These are phyloP conservation scores for Riparia riparia DNA, from an alignment of 2,113 vertebrate species.

Conservation along the genomic window DNA sequence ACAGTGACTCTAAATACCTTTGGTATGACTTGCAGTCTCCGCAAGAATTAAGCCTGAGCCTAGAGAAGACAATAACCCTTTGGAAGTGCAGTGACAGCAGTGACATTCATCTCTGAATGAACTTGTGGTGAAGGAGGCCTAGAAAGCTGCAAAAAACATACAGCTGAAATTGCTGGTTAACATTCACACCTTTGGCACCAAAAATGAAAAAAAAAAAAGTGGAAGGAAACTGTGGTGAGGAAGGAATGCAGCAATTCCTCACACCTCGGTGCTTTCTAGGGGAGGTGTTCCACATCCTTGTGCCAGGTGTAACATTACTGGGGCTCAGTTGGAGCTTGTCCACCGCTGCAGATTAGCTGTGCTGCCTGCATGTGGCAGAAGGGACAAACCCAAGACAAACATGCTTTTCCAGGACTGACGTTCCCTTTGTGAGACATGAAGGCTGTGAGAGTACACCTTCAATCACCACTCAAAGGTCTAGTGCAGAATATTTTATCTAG, in stretches of 20 bases:
- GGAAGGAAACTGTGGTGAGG: slow-evolving; percentile 26
- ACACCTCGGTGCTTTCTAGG: background rate
- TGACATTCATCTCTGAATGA: background rate
- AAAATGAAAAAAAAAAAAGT: background rate
- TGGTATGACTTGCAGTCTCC: background rate
- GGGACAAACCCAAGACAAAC: background rate
- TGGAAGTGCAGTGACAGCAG: background rate
- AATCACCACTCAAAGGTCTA: too few species aligned
- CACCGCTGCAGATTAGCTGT: background rate
- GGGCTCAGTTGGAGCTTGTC: background rate
- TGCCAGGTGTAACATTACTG: background rate
- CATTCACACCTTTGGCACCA: background rate
- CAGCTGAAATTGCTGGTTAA: background rate
- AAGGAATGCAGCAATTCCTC: slow-evolving; percentile 27
- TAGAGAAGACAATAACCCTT: background rate
- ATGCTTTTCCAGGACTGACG: accelerated
- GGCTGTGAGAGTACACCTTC: background rate
- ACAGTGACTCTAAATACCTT: slow-evolving; percentile 28
- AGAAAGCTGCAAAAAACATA: background rate
- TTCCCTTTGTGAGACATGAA: background rate
- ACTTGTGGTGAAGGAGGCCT: background rate
- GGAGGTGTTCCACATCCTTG: background rate
- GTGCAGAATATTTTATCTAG: background rate
- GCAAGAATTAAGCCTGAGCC: background rate
- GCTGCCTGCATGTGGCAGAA: background rate